Conservation (phyloP, 37 sponge, comb jelly and placozoan species). For the Spongia lamella region DNA sequence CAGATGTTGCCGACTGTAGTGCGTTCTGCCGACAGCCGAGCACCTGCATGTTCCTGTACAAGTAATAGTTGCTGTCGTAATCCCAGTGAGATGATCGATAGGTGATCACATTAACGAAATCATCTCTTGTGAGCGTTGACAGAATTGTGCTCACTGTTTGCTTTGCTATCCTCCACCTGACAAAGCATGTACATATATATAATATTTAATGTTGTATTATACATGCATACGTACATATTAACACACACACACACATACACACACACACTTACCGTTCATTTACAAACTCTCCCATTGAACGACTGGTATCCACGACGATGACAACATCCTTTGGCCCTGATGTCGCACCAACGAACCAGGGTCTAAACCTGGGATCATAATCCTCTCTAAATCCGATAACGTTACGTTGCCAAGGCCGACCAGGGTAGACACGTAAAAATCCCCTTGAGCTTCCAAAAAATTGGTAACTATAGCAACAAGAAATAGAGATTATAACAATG, state of each 20-base stretch:
- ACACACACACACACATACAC: no score
- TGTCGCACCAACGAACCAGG: conserved; percentile 45
- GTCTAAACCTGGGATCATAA: conserved; percentile 45
- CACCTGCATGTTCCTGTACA: no score
- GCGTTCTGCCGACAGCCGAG: no score
- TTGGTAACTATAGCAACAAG: background rate
- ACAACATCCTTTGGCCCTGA: conserved; percentile 54
- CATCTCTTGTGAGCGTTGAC: conserved; percentile 16
- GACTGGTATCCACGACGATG: conserved; percentile 22
- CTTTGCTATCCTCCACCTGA: conserved; percentile 16
- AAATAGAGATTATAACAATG: no score
- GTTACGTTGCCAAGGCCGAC: conserved; percentile 17
- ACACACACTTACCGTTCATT: no score
- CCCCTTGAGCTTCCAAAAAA: conserved; percentile 1
- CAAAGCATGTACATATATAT: background rate
- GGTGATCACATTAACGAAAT: conserved; percentile 11
- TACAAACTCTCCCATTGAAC: no score
- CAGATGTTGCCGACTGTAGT: background rate
- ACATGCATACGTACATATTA: no score
- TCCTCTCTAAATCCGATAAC: conserved; percentile 14
- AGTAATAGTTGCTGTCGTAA: no score
- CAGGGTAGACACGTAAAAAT: conserved; percentile 16
- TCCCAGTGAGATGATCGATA: no score
- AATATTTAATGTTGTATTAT: no score
- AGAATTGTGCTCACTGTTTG: conserved; percentile 6